Evolutionary conservation across 1,140 invertebrate species (phyloP).

Genomic region (Galleria mellonella): DNA sequence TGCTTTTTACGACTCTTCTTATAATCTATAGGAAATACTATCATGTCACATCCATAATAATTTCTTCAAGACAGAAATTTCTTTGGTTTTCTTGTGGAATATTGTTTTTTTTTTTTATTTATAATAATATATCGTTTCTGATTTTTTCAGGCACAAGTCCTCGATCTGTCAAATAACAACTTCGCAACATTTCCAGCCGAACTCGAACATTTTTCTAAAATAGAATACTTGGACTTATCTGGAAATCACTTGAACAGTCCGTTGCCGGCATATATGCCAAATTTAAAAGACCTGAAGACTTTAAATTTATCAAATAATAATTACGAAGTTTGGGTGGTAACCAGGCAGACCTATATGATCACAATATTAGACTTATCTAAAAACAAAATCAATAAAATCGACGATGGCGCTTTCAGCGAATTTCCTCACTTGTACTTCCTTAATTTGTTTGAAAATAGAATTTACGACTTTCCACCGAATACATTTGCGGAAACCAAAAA

Average conservation of each 20-base stretch:
- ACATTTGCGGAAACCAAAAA: constrained; percentile 70
- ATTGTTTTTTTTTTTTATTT: too few relatives aligned
- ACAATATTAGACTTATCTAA: constrained; percentile 67
- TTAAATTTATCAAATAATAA: constrained; percentile 75
- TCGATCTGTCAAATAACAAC: constrained; percentile 72
- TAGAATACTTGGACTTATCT: constrained; percentile 74
- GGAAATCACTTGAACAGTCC: constrained; percentile 70
- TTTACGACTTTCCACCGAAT: constrained; percentile 70
- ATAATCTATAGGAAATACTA: too few relatives aligned
- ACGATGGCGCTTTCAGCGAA: constrained; percentile 40
- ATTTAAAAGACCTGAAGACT: constrained; percentile 56
- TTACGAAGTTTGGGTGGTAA: constrained; percentile 70
- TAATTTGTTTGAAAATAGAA: constrained; percentile 79
- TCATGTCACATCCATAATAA: too few relatives aligned
- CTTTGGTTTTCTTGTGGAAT: too few relatives aligned
- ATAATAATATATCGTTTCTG: background rate
- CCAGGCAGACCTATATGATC: constrained; percentile 47
- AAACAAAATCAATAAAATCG: constrained; percentile 64
- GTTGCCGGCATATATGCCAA: constrained; percentile 46
- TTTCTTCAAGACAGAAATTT: too few relatives aligned
- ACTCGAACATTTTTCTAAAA: constrained; percentile 60
- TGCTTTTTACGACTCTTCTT: too few relatives aligned
- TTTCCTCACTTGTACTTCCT: constrained; percentile 37
- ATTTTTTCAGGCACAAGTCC: constrained; percentile 64
- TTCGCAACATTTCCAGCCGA: constrained; percentile 72